phyloP scores from a whole-genome alignment of 2,797 vertebrate genomes.

The Prionace glauca region DNA sequence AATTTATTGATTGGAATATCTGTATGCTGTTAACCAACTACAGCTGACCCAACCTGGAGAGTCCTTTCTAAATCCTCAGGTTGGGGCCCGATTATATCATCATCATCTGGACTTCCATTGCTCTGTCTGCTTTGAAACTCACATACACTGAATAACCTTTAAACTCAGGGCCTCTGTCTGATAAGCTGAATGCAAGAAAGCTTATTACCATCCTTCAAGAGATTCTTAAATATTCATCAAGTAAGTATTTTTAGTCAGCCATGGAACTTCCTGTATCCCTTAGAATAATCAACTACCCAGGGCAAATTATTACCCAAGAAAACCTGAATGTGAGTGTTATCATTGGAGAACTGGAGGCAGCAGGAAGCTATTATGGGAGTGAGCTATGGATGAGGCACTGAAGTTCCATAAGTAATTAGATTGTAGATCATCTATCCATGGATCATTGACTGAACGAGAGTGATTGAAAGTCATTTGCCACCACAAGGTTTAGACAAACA shows the following conservation, averaged over 20 bases:
- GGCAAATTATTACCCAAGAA: neutral
- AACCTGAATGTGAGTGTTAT: neutral
- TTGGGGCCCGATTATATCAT: neutral
- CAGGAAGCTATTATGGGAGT: neutral
- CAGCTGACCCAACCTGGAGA: neutral
- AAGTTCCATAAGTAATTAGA: neutral
- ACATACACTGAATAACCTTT: neutral
- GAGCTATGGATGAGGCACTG: neutral
- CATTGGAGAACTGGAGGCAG: neutral
- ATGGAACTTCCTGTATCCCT: neutral
- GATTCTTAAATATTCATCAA: neutral
- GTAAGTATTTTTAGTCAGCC: neutral
- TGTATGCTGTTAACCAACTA: neutral
- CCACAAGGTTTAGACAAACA: neutral
- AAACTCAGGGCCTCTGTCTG: neutral
- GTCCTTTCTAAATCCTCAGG: neutral
- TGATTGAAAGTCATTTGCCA: neutral
- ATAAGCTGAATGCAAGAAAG: neutral
- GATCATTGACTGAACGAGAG: constrained; percentile 11
- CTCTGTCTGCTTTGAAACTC: neutral
- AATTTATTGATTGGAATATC: neutral
- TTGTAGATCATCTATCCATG: neutral
- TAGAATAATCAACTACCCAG: neutral
- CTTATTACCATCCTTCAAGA: neutral
- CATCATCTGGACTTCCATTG: neutral